Evolutionary conservation across 2,797 vertebrate genomes (phyloP).

Genomic region (Anguilla megastoma): DNA sequence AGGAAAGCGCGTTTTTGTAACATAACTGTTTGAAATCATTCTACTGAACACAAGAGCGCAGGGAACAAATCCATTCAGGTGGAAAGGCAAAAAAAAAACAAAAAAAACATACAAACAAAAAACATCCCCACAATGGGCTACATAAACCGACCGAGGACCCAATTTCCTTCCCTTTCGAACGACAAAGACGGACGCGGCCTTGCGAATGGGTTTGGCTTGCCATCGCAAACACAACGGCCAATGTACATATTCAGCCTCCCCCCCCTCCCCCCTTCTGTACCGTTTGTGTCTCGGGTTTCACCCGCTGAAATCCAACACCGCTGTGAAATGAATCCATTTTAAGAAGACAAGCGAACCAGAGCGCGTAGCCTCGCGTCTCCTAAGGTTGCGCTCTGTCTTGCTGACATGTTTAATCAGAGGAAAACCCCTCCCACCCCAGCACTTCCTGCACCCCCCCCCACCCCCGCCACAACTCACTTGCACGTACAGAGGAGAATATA

Average conservation of each 20-base stretch:
- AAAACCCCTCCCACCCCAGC: background rate
- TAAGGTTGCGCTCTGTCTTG: slow-evolving; percentile 13
- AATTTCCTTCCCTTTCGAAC: slow-evolving; percentile 2
- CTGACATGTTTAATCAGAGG: slow-evolving; percentile 36
- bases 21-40: background rate
- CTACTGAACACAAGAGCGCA: background rate
- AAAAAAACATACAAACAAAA: slow-evolving; percentile 10
- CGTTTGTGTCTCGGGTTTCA: background rate
- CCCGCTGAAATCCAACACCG: slow-evolving; percentile 20
- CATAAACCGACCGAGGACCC: background rate
- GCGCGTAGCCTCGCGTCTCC: background rate
- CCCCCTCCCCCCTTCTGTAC: slow-evolving; percentile 1
- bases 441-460: no score
- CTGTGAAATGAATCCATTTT: slow-evolving; percentile 23
- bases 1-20: background rate
- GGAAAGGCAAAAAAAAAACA: background rate
- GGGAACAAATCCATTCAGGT: background rate
- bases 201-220: background rate
- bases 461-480: background rate
- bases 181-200: background rate
- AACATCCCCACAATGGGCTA: background rate
- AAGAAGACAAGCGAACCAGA: slow-evolving; percentile 21
- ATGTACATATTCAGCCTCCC: slow-evolving; percentile 16
- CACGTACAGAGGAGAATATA: slow-evolving; percentile 16
- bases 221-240: background rate